phyloP scores from a whole-genome alignment of 2,888 invertebrate species.

The Iselma pallidipennis region DNA sequence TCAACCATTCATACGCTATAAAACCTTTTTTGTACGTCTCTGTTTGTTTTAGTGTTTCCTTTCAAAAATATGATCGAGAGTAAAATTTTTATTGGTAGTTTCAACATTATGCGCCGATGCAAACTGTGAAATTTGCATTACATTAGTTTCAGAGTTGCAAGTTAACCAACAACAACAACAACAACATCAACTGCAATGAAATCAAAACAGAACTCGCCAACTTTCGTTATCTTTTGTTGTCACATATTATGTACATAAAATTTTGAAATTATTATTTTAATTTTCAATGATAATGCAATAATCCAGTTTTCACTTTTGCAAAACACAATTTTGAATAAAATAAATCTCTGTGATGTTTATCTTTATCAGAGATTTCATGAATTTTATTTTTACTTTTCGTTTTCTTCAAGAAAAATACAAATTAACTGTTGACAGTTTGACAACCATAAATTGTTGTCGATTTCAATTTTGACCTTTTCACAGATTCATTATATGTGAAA shows the following conservation, averaged over 20 bases:
- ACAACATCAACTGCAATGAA: not conserved
- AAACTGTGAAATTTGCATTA: slow-evolving; percentile 9
- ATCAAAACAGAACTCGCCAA: too few species aligned
- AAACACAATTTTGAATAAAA: slow-evolving; percentile 29
- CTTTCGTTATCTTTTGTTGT: not conserved
- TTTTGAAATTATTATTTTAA: not conserved
- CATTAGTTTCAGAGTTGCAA: not conserved
- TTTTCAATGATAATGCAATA: not conserved
- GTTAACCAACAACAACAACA: slow-evolving; percentile 8
- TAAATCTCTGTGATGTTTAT: slow-evolving; percentile 8
- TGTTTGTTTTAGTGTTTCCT: too few species aligned
- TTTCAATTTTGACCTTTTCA: slow-evolving; percentile 23
- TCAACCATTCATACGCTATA: too few species aligned
- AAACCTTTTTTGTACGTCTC: too few species aligned
- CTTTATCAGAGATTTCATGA: too few species aligned
- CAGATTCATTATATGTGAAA: not conserved
- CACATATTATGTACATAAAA: not conserved
- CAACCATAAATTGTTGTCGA: slow-evolving; percentile 28
- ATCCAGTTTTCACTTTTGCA: slow-evolving; percentile 11
- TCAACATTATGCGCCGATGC: too few species aligned
- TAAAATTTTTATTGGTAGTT: too few species aligned
- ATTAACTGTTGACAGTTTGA: slow-evolving; percentile 33
- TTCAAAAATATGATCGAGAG: too few species aligned
- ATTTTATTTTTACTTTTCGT: too few species aligned
- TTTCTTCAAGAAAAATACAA: too few species aligned